phyloP scores from a whole-genome alignment of 2,797 vertebrate genomes.

The Harpagifer antarcticus region DNA sequence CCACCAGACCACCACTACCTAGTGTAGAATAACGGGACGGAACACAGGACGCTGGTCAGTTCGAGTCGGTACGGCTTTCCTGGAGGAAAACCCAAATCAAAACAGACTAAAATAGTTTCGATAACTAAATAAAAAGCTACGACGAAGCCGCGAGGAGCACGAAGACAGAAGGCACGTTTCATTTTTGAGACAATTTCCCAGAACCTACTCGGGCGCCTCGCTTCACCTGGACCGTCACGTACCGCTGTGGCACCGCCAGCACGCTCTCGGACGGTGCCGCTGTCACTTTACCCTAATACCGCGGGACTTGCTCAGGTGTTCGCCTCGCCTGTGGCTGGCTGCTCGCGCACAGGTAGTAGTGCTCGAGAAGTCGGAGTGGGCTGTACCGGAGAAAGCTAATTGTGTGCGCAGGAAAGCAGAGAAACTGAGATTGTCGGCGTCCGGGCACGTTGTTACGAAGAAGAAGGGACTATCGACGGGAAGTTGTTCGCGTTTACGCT shows the following conservation, averaged over 20 bases:
- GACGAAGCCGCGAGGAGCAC: conserved; percentile 49
- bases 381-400: conserved; percentile 18
- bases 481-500: conserved; percentile 77
- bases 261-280: conserved; percentile 41
- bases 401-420: conserved; percentile 31
- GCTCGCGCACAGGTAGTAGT: conserved; percentile 47
- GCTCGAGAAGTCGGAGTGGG: conserved; percentile 36
- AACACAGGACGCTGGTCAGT: conserved; percentile 86
- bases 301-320: conserved; percentile 67
- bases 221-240: conserved; percentile 57
- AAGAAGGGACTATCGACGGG: conserved; percentile 35
- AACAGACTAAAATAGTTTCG: conserved; percentile 66
- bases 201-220: conserved; percentile 31
- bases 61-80: conserved; percentile 50
- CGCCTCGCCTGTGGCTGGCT: conserved; percentile 59
- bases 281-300: conserved; percentile 49
- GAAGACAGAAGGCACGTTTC: conserved; percentile 36
- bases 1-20: conserved; percentile 69
- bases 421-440: conserved; percentile 12
- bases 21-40: conserved; percentile 85
- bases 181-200: conserved; percentile 12
- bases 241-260: conserved; percentile 30
- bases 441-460: conserved; percentile 20
- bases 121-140: conserved; percentile 55
- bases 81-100: conserved; percentile 48